These are phyloP conservation scores for Spilarctia lutea DNA, from an alignment of 2,888 invertebrate species.

Conservation along the genomic window DNA sequence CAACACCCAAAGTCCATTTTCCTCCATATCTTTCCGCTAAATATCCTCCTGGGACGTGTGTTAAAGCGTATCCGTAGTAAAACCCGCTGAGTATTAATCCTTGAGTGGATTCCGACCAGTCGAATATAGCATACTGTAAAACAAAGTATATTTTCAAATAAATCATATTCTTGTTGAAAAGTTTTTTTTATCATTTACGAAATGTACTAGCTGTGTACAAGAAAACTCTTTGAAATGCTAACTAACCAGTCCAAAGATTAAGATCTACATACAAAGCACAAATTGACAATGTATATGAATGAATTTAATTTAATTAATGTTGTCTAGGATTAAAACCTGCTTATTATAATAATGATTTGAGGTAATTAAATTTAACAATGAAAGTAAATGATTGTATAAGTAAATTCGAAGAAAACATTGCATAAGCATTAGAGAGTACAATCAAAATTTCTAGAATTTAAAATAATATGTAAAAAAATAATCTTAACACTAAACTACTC, in stretches of 20 bases:
- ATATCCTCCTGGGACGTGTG: slow-evolving; percentile 94
- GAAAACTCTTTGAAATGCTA: neutral
- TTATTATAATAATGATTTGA: neutral
- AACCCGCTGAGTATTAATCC: slow-evolving; percentile 93
- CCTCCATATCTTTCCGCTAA: slow-evolving; percentile 94
- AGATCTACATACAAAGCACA: neutral
- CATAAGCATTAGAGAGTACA: neutral
- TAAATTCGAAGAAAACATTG: neutral
- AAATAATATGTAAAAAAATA: neutral
- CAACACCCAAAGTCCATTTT: slow-evolving; percentile 93
- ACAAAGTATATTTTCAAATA: slow-evolving; percentile 48
- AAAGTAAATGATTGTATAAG: neutral
- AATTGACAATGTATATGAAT: neutral
- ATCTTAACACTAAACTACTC: neutral
- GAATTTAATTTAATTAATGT: neutral
- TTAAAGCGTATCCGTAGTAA: slow-evolving; percentile 95
- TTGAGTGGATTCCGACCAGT: slow-evolving; percentile 91
- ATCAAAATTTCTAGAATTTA: neutral
- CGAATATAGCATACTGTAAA: slow-evolving; percentile 83
- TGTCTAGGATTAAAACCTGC: no score
- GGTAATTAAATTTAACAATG: neutral
- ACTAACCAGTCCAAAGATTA: neutral
- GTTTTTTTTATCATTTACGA: neutral
- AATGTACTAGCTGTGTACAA: neutral
- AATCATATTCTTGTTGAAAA: neutral